Base-by-base conservation (phyloP, 2,888 invertebrate species). In the Polia nebulosa region DNA sequence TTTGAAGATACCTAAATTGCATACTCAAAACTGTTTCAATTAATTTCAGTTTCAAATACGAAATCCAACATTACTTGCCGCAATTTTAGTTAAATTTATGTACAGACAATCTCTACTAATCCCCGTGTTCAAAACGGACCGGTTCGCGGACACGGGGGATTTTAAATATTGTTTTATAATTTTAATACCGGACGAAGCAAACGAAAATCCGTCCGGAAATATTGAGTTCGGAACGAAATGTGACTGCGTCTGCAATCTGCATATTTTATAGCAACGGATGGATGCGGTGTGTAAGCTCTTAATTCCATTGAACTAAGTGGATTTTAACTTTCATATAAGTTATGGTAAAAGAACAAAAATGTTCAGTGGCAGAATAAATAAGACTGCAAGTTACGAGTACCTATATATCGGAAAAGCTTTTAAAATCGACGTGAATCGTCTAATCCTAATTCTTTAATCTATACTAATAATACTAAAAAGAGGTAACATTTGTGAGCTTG, bases 111-210 rank as follows among this genome's bases (percentile, higher is more conserved):
- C 73, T 72, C 63, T 56, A 59, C 59, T 70, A 72, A 81, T 80
- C 41, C 60, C 25, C 20, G 39, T 57, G 69, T 62, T 58, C 34
- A 63, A 62, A 69, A 53, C 47, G 11, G 25, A 63, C 56, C 22
- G 17, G 41, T 58, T 62, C 22, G 61, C 67, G 52, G 55, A 67
- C 64, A 59, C 66, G 49, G 57, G 29, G 45, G 52, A 63, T 72
- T 80, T 60, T 52, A 64, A 76, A 80, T 76, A 63, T 71, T 71
- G 32, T 72, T 80, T 69, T 51, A 65, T 72, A 67, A 79, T 80
- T 80, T 69, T 72, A 73, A 77, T 77, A 59, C 80, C 64, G 71
- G 73, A 71, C 61, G 59, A 22, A 39, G 59, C 62, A 61, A 27
- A 76, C 20, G 60, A 66, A 74, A 76, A 78, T 65, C 77, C 49